phyloP scores from a whole-genome alignment of 2,797 vertebrate genomes.

The Prunella strophiata region DNA sequence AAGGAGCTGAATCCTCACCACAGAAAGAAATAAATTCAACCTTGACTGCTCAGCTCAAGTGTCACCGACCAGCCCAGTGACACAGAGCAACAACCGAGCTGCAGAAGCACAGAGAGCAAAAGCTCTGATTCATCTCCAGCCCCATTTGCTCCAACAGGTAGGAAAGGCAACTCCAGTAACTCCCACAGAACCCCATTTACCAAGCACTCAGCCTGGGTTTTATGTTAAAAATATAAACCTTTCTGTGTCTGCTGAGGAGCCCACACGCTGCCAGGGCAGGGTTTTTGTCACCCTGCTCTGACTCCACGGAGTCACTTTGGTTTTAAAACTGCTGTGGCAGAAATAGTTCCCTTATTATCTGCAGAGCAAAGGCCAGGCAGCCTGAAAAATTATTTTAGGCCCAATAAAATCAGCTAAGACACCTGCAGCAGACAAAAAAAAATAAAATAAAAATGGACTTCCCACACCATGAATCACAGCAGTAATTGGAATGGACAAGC shows the following conservation, averaged over 20 bases:
- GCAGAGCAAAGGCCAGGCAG: background rate
- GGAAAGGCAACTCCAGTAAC: background rate
- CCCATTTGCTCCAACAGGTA: background rate
- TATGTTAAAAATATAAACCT: background rate
- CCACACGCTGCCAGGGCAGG: background rate
- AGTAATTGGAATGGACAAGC: background rate
- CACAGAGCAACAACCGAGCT: no score
- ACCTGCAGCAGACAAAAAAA: background rate
- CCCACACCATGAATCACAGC: background rate
- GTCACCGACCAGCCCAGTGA: background rate
- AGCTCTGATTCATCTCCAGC: conserved; percentile 19
- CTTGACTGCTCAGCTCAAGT: background rate
- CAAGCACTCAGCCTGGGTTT: background rate
- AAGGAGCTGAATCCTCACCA: background rate
- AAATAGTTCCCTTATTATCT: background rate
- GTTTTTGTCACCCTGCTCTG: background rate
- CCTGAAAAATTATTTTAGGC: background rate
- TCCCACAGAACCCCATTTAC: background rate
- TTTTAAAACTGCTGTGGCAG: background rate
- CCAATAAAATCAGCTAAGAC: background rate
- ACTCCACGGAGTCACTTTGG: background rate
- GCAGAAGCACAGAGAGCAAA: background rate
- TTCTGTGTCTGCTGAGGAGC: background rate
- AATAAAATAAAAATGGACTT: background rate
- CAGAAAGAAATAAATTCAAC: background rate